Conservation (phyloP, 92 coral and sea anemone genomes). For the Zoanthus solanderi region DNA sequence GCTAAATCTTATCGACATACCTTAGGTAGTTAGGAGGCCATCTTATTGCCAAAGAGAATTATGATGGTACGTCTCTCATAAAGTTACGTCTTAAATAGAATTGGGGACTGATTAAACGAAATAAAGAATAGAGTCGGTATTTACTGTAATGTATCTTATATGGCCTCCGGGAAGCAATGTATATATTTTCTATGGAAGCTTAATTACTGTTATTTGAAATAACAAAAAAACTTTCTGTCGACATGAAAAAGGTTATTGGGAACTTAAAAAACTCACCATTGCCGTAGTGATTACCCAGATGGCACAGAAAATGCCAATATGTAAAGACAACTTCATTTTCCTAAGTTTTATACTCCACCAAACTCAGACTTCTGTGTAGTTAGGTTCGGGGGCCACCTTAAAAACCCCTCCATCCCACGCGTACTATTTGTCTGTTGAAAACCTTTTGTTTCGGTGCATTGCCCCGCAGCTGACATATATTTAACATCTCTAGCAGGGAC, state of each 20-base stretch:
- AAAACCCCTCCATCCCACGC: background rate
- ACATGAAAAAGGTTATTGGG: too few relatives aligned
- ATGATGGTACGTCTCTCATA: too few relatives aligned
- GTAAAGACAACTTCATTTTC: background rate
- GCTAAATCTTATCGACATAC: background rate
- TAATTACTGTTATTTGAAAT: too few relatives aligned
- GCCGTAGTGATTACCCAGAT: background rate
- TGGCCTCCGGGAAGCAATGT: too few relatives aligned
- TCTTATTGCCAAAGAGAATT: too few relatives aligned
- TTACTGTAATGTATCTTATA: too few relatives aligned
- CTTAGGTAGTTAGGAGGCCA: background rate
- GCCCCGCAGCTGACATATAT: background rate
- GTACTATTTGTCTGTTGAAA: background rate
- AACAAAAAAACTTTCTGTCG: too few relatives aligned
- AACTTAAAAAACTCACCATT: background rate
- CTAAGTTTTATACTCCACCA: background rate
- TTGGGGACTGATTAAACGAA: too few relatives aligned
- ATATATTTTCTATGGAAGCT: too few relatives aligned
- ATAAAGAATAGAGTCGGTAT: too few relatives aligned
- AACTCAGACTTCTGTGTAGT: background rate
- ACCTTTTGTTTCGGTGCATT: too few relatives aligned
- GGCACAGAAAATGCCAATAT: background rate
- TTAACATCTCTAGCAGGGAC: background rate
- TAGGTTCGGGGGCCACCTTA: background rate
- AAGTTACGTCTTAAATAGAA: too few relatives aligned